A percentile compares a stretch with the other conserved stretches of the same genome.
phyloP scores from a whole-genome alignment of 23 tunicate species.

The Botrylloides violaceus region DNA sequence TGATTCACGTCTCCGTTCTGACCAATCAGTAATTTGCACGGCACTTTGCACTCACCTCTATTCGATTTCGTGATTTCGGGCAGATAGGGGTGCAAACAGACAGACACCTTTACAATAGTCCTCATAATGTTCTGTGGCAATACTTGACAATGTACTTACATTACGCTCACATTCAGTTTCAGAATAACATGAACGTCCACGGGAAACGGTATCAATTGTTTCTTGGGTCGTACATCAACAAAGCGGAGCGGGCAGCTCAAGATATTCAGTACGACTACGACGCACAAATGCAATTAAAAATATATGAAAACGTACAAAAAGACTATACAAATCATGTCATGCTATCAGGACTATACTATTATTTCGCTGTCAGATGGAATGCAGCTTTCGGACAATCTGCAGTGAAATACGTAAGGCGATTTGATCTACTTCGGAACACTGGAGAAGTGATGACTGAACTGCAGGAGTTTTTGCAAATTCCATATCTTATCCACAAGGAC shows the following conservation, averaged over 20 bases:
- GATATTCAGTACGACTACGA: neutral
- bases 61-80: too few species aligned
- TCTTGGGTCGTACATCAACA: slow-evolving; percentile 17
- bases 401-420: neutral
- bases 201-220: neutral
- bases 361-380: slow-evolving; percentile 14
- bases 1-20: too few species aligned
- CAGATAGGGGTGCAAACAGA: too few species aligned
- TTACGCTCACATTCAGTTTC: neutral
- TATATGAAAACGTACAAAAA: neutral
- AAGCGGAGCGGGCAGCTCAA: neutral
- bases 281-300: slow-evolving; percentile 1
- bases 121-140: too few species aligned
- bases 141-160: too few species aligned
- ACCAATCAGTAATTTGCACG: too few species aligned
- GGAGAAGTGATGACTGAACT: neutral
- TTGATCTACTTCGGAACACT: neutral
- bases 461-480: slow-evolving; percentile 16
- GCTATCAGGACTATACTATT: slow-evolving; percentile 14
- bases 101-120: too few species aligned
- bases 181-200: neutral
- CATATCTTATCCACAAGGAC: slow-evolving; percentile 3
- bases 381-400: neutral
- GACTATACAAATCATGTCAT: slow-evolving; percentile 8
- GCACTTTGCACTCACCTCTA: too few species aligned